Conservation (phyloP, 2,797 vertebrate genomes). For the Pantherophis alleghaniensis region DNA sequence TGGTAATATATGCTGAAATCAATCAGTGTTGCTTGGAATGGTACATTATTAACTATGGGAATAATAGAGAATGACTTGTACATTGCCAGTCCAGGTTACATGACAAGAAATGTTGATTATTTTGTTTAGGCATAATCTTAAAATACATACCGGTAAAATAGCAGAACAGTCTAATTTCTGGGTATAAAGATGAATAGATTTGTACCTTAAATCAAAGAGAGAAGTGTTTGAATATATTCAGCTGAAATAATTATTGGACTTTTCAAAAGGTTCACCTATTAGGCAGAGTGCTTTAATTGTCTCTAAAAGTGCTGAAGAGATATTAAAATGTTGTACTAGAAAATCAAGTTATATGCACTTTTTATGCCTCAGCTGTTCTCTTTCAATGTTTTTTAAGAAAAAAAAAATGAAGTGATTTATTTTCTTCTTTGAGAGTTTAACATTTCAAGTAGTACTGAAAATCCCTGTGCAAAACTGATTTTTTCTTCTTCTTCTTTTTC, state of each 20-base stretch:
- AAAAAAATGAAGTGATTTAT: neutral
- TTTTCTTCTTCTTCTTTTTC: neutral
- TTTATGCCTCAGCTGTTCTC: neutral
- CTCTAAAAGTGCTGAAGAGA: neutral
- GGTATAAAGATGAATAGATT: neutral
- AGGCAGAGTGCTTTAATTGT: neutral
- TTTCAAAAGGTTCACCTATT: neutral
- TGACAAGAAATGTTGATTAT: neutral
- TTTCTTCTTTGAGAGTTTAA: neutral
- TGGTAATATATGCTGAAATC: too few species aligned
- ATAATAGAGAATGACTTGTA: neutral
- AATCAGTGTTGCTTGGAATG: neutral
- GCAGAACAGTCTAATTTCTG: neutral
- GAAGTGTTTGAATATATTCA: neutral
- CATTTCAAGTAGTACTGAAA: neutral
- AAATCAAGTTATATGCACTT: neutral
- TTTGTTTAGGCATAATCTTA: neutral
- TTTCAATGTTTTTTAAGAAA: neutral
- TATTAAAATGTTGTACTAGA: neutral
- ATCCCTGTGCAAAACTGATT: neutral
- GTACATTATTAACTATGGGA: neutral
- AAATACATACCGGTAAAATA: neutral
- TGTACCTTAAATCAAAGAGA: neutral
- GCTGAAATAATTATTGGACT: conserved; percentile 15
- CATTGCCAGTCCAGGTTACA: neutral